Evolutionary conservation across 2,888 invertebrate genomes (phyloP), one percentile per base, ranked within the genome.

Genomic region (Matsumyia berberina): DNA sequence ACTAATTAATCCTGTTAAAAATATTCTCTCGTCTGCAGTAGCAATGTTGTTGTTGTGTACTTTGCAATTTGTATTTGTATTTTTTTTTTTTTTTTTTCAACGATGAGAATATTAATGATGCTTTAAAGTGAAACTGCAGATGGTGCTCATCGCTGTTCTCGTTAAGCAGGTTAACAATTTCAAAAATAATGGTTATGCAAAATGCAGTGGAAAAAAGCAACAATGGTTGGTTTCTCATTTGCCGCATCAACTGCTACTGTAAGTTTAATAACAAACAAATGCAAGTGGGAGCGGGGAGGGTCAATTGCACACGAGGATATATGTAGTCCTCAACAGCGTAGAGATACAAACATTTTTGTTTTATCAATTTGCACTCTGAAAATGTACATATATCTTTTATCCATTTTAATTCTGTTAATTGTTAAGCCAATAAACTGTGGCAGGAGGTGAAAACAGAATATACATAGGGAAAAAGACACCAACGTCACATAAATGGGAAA

Each of bases 1-100:
- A 83, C 67, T 73, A 73, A 83, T 83, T 83, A 83, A 72, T 83
- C 64, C 77, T 60, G 58, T 82, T 82, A 70, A 82, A 82, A 82
- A 64, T 67, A 77, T 37, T 15, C 24, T 46, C 58, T 11, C 17
- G n/a, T 19, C 12, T 12, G 17, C 11, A 46, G 33, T 35, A n/a
- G 46, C 46, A 29, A 60, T 69, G 17, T 37, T 5, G 42, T 66
- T 46, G 33, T 15, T 58, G 39, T 17, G 35, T 29, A 5, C 2
- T n/a, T 17, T 15, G 8, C 11, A 44, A 12, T 35, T 5, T n/a
- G n/a, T n/a, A n/a, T n/a, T n/a, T n/a, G n/a, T n/a, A n/a, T n/a
- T 44, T 44, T 53, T 29, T 37, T 29, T 37, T 44, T 39, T 53
- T 35, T 11, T 57, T 67, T 9, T 9, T 15, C 3, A 19, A 60